Conservation (phyloP, 2,888 invertebrate genomes). For the Trileptium ribeirensis region DNA sequence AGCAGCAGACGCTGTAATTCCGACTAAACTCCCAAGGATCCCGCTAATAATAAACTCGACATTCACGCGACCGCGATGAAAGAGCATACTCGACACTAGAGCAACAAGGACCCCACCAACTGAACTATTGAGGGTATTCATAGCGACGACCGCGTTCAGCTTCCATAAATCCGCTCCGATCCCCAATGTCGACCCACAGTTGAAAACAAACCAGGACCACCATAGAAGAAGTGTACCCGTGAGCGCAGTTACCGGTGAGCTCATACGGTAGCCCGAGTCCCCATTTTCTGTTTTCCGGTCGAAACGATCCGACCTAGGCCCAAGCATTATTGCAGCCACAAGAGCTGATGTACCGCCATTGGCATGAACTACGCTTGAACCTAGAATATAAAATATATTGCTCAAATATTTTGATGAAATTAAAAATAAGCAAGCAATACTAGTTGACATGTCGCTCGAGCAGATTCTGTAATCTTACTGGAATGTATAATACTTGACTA, state of each 20-base stretch:
- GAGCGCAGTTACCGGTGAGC: slow-evolving; percentile 22
- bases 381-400: too few species aligned
- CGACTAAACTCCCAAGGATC: slow-evolving; percentile 56
- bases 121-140: slow-evolving; percentile 81
- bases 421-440: too few species aligned
- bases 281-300: slow-evolving; percentile 17
- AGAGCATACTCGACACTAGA: slow-evolving; percentile 27
- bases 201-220: slow-evolving; percentile 13
- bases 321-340: slow-evolving; percentile 20
- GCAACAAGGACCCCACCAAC: slow-evolving; percentile 78
- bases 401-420: too few species aligned
- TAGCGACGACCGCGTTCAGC: slow-evolving; percentile 57
- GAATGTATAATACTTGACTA: too few species aligned
- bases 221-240: slow-evolving; percentile 16
- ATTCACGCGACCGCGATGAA: slow-evolving; percentile 61
- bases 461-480: too few species aligned
- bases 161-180: slow-evolving; percentile 57
- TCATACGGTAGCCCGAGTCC: slow-evolving; percentile 1
- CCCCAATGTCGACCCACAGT: slow-evolving; percentile 18
- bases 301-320: slow-evolving; percentile 21
- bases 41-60: slow-evolving; percentile 80
- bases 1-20: not conserved
- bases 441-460: too few species aligned
- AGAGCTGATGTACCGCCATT: slow-evolving; percentile 21
- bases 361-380: slow-evolving; percentile 16